phyloP scores from a whole-genome alignment of 2,888 invertebrate species.

The Epistrophe eligans region DNA sequence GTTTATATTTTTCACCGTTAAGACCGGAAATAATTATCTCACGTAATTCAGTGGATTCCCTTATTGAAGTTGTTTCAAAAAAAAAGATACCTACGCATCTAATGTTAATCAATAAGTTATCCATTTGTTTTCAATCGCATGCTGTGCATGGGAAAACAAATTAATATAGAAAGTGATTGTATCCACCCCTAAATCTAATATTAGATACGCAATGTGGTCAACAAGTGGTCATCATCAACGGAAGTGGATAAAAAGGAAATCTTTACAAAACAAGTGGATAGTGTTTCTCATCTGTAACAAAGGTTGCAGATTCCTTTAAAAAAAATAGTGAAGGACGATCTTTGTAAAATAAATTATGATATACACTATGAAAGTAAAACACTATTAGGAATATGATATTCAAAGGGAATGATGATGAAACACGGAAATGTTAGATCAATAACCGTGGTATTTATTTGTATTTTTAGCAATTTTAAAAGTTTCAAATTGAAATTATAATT shows the following conservation, averaged over 20 bases:
- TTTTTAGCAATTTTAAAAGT: too few species aligned
- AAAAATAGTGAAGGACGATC: background rate
- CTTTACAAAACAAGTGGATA: conserved; percentile 27
- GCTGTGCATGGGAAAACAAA: conserved; percentile 37
- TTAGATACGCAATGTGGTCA: conserved; percentile 21
- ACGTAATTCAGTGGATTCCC: conserved; percentile 14
- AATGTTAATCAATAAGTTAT: conserved; percentile 7
- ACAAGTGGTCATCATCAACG: conserved; percentile 33
- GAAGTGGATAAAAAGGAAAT: conserved; percentile 25
- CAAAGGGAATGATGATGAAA: too few species aligned
- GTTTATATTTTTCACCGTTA: conserved; percentile 14
- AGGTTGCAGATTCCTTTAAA: background rate
- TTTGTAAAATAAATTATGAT: background rate
- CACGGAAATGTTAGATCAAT: too few species aligned
- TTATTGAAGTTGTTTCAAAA: background rate
- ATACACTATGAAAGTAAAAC: background rate
- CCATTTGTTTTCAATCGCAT: conserved; percentile 10
- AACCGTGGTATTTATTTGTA: too few species aligned
- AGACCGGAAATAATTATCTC: conserved; percentile 28
- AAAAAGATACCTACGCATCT: background rate
- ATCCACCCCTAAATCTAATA: conserved; percentile 26
- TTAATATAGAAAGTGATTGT: conserved; percentile 35
- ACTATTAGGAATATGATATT: background rate
- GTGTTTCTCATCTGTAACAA: conserved; percentile 11
- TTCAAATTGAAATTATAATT: too few species aligned